A percentile compares a stretch with the other conserved stretches of the same genome.
Evolutionary conservation across 2,888 invertebrate species (phyloP).

Genomic region (Drosophila pegasa): DNA sequence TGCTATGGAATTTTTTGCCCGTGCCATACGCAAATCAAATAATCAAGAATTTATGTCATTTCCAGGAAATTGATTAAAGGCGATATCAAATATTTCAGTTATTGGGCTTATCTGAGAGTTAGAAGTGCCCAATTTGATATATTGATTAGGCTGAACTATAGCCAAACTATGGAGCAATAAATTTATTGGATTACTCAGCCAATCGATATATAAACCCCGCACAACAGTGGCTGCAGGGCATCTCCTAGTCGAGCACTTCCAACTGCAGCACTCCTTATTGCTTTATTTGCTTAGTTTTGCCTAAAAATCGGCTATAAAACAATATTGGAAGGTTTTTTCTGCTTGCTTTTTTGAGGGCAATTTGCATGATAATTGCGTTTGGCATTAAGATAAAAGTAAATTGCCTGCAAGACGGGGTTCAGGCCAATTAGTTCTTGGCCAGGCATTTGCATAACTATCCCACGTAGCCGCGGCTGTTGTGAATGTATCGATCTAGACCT

Average conservation of each 20-base stretch:
- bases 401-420: conserved; percentile 22
- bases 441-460: conserved; percentile 41
- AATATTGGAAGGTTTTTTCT: background rate
- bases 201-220: background rate
- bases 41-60: background rate
- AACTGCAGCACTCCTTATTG: background rate
- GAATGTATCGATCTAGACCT: conserved; percentile 64
- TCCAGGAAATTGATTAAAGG: conserved; percentile 3
- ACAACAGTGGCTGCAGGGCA: background rate
- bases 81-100: background rate
- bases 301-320: conserved; percentile 18
- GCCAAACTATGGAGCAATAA: background rate
- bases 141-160: background rate
- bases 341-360: conserved; percentile 3
- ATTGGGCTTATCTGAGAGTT: background rate
- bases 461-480: background rate
- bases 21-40: too few relatives aligned
- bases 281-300: conserved; percentile 20
- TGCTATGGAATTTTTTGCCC: too few relatives aligned
- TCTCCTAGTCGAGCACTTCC: background rate
- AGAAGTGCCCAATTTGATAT: background rate
- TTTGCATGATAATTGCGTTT: conserved; percentile 41
- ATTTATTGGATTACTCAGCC: background rate
- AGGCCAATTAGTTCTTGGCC: conserved; percentile 9
- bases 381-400: conserved; percentile 47